Evolutionary conservation across 2,888 invertebrate species (phyloP).

Genomic region (Drosophila neotestacea): DNA sequence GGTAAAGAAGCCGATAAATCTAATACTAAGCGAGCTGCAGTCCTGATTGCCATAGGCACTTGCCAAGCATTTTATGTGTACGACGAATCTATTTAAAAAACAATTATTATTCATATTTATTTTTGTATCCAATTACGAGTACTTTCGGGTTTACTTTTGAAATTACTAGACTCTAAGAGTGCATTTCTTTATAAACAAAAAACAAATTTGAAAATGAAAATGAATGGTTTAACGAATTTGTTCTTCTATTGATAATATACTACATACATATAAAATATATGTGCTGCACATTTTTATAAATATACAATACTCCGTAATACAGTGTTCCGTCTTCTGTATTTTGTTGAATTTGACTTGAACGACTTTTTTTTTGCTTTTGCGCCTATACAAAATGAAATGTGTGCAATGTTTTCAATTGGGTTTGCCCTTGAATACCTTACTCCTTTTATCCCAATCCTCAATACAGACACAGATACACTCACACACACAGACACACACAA

Average conservation of each 20-base stretch:
- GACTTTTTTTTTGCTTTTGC: constrained; percentile 50
- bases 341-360: constrained; percentile 50
- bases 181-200: constrained; percentile 45
- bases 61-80: constrained; percentile 45
- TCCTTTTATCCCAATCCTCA: constrained; percentile 23
- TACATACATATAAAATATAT: constrained; percentile 56
- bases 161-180: constrained; percentile 68
- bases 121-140: constrained; percentile 46
- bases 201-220: constrained; percentile 7
- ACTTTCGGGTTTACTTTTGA: constrained; percentile 51
- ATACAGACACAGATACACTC: constrained; percentile 23
- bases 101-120: constrained; percentile 53
- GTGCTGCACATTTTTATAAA: constrained; percentile 70
- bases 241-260: constrained; percentile 29
- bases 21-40: constrained; percentile 82
- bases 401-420: constrained; percentile 58
- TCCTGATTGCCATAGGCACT: constrained; percentile 55
- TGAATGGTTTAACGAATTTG: constrained; percentile 44
- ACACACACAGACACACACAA: constrained; percentile 27
- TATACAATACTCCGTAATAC: constrained; percentile 51
- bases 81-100: constrained; percentile 42
- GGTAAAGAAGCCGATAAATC: constrained; percentile 88
- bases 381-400: constrained; percentile 78
- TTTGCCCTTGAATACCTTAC: constrained; percentile 30
- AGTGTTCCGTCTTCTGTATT: constrained; percentile 65